Percentiles rank a stretch among this genome's conserved stretches.
phyloP scores from a whole-genome alignment of 92 coral and sea anemone genomes.

The Parazoanthus atlanticus region DNA sequence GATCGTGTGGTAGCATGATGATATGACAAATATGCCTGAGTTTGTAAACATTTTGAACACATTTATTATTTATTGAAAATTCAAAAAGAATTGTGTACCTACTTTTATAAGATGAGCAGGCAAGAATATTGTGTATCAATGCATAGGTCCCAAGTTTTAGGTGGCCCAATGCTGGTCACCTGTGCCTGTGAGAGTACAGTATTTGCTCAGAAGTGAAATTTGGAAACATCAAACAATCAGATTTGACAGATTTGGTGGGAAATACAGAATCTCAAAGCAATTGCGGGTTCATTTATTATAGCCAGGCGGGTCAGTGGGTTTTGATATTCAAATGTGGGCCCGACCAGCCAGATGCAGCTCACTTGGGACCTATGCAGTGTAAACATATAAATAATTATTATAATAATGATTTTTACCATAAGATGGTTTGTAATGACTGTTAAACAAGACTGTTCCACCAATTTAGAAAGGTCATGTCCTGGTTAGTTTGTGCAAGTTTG shows the following conservation, averaged over 20 bases:
- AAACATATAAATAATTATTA: background rate
- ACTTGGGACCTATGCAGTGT: too few species aligned
- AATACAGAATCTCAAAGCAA: too few species aligned
- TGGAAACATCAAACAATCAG: too few species aligned
- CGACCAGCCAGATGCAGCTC: too few species aligned
- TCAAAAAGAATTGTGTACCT: background rate
- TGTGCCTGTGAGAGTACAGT: too few species aligned
- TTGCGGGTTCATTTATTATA: too few species aligned
- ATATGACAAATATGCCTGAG: constrained; percentile 5
- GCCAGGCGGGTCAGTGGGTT: too few species aligned
- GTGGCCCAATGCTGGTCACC: too few species aligned
- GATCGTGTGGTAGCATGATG: background rate
- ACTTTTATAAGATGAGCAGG: background rate
- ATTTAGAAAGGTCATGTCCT: background rate
- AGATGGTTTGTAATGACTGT: background rate
- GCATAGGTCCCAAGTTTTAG: background rate
- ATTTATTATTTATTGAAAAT: background rate
- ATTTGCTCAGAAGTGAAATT: too few species aligned
- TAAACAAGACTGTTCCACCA: background rate
- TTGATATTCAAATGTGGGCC: too few species aligned
- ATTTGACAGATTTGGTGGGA: too few species aligned
- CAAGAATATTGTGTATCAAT: background rate
- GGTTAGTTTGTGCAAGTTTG: background rate
- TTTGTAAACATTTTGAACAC: background rate
- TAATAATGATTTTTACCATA: background rate